Percentiles rank a stretch among this genome's conserved stretches.
Evolutionary conservation across 2,113 vertebrate species (phyloP).

Genomic region (Siniperca knerii): DNA sequence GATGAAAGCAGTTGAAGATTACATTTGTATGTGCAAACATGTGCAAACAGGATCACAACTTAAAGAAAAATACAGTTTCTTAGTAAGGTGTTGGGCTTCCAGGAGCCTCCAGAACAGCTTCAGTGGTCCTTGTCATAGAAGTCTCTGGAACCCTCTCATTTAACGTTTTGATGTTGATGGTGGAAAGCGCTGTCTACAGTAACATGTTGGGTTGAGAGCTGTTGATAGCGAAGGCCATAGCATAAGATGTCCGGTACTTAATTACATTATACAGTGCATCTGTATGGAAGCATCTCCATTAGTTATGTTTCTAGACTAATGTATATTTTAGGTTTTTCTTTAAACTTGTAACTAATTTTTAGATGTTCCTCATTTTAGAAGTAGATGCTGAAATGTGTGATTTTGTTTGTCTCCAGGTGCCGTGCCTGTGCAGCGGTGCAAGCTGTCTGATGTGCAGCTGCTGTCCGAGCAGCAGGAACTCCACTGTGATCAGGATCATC

Average conservation of each 20-base stretch:
- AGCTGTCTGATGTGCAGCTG: conserved; percentile 91
- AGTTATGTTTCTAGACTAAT: neutral
- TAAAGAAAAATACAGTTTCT: neutral
- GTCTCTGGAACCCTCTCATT: too few species aligned
- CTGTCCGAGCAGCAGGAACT: conserved; percentile 90
- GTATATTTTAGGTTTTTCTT: neutral
- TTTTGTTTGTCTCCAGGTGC: conserved; percentile 81
- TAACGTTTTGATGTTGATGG: too few species aligned
- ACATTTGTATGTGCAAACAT: neutral
- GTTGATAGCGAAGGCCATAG: too few species aligned
- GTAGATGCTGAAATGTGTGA: neutral
- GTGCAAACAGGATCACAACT: neutral
- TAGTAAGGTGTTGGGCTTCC: too few species aligned
- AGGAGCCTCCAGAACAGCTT: neutral
- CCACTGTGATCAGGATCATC: conserved; percentile 90
- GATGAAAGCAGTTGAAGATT: too few species aligned
- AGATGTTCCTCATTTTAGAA: neutral
- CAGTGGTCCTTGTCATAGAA: too few species aligned
- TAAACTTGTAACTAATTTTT: neutral
- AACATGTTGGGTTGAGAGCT: too few species aligned
- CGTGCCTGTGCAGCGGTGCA: conserved; percentile 90
- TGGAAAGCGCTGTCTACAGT: too few species aligned
- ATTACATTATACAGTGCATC: neutral
- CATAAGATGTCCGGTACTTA: neutral
- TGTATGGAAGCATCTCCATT: neutral